These are phyloP conservation scores for Desoria tigrina DNA, from an alignment of 2,888 invertebrate genomes.

Conservation along the genomic window DNA sequence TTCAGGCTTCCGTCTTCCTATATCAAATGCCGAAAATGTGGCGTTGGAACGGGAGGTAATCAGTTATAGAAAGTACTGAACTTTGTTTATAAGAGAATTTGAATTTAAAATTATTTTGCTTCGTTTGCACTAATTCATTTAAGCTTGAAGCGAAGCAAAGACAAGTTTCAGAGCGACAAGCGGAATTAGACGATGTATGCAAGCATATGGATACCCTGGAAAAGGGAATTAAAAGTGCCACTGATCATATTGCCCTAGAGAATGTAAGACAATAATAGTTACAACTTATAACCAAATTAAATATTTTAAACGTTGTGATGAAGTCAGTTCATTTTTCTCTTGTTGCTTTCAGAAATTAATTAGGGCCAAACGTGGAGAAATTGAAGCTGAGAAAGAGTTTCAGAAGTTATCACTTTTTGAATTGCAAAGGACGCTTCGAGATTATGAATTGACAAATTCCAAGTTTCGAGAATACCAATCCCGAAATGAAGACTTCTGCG, in stretches of 20 bases:
- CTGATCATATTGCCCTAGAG: constrained; percentile 10
- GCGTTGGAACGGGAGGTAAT: constrained; percentile 62
- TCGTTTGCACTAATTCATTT: no score
- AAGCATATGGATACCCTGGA: constrained; percentile 28
- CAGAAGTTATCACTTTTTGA: constrained; percentile 26
- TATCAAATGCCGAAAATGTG: constrained; percentile 74
- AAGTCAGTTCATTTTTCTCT: not conserved
- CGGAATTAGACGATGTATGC: constrained; percentile 30
- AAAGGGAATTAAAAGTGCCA: constrained; percentile 12
- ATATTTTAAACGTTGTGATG: not conserved
- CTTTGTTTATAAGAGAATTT: no score
- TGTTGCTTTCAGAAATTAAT: constrained; percentile 10
- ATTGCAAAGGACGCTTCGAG: constrained; percentile 12
- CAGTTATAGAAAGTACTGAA: not conserved
- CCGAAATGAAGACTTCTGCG: no score
- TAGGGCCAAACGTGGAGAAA: constrained; percentile 27
- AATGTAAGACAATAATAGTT: not conserved
- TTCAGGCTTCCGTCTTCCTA: constrained; percentile 75
- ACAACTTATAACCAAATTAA: no score
- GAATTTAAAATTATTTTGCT: no score
- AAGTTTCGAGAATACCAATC: not conserved
- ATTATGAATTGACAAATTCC: not conserved
- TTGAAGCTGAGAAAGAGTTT: constrained; percentile 43
- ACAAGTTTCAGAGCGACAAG: constrained; percentile 53
- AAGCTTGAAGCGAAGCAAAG: constrained; percentile 60